Base-by-base conservation (phyloP, 2,113 vertebrate genomes). In the Gadus macrocephalus region DNA sequence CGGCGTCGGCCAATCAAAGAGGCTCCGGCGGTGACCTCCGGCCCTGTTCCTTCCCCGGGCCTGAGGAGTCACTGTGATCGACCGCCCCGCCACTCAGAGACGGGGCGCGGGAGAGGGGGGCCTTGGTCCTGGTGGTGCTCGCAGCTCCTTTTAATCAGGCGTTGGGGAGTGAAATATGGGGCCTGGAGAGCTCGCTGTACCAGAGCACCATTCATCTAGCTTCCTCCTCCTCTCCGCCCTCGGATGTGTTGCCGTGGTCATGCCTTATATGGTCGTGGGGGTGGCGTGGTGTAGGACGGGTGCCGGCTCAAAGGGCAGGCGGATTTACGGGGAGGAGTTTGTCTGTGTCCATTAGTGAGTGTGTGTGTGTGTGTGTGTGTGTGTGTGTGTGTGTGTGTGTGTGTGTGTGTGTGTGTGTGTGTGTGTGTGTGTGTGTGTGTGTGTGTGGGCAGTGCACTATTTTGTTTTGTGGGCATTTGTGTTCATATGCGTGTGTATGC, bases 191-290 rank as follows among this genome's bases (percentile, higher is more conserved):
- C 77, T 65, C 53, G 78, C 85, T 71, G 76, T 75, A 87, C 84
- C 82, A 75, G 35, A 74, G 70, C 78, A 86, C 81, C 83, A 86
- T 89, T 92, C 92, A 91, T 93, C 91, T 92, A 91, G 85, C 90
- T 91, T 91, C 90, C 92, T 90, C 92, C 91, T 91, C 86, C 87
- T 77, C 81, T 80, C 75, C 80, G 72, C 83, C 86, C 82, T 87
- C 80, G 77, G 75, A 88, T 89, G 87, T 86, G 87, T 83, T 83
- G 78, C 55, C 66, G 75, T 89, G 90, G 85, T 85, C 83, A 85
- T 90, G 89, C 84, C 82, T 89, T 86, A 86, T 87, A 79, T 67
- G 9, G 83, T 76, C 61, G 17, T 59, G 55, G 75, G 56, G 25
- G 63, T 17, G 7, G 55, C 15, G 15, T 16, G 55, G 15, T 53